Evolutionary conservation across 2,888 invertebrate genomes (phyloP), one percentile per base, ranked within the genome.

Genomic region (Tinea trinotella): DNA sequence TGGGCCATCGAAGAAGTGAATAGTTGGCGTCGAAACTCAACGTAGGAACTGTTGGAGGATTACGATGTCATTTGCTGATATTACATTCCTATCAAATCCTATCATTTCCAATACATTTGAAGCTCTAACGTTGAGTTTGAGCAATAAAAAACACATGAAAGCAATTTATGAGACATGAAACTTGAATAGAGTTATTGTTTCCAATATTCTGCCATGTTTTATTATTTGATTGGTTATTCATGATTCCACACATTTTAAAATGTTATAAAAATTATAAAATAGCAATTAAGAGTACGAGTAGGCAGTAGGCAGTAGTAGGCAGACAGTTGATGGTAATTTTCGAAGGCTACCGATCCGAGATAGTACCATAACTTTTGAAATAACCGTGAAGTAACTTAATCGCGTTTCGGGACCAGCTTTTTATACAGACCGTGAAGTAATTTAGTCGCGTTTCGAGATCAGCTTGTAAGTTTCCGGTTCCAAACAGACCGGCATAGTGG

Each of bases 1-100:
- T 70, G 65, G 60, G 59, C 60, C 57, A 52, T 59, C 57, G 24
- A 56, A 56, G 50, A 56, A 57, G 53, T 52, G 12, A 40, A 40
- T 40, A 15, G 40, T 15, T 40, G 40, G 40, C 40, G 15, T 15
- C n/a, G 40, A 40, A 40, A 40, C 40, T 40, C 40, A 40, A 40
- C n/a, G n/a, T 40, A 40, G 40, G 40, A 40, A 40, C 40, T 40
- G 40, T 2, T 40, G n/a, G 15, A 30, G 30, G 30, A 30, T 30
- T 30, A 40, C 40, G 15, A 40, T 40, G 40, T 40, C 40, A 40
- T 40, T 40, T 40, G 40, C 40, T 15, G 15, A 40, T 15, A 30
- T 15, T 15, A 40, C 40, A 40, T 40, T 40, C 3, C 15, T 40
- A 40, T 40, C 15, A 40, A 40, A 40, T 30, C 30, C 30, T 30